Evolutionary conservation across 2,797 vertebrate genomes (phyloP), one percentile per base, ranked within the genome.

Genomic region (Huso huso): DNA sequence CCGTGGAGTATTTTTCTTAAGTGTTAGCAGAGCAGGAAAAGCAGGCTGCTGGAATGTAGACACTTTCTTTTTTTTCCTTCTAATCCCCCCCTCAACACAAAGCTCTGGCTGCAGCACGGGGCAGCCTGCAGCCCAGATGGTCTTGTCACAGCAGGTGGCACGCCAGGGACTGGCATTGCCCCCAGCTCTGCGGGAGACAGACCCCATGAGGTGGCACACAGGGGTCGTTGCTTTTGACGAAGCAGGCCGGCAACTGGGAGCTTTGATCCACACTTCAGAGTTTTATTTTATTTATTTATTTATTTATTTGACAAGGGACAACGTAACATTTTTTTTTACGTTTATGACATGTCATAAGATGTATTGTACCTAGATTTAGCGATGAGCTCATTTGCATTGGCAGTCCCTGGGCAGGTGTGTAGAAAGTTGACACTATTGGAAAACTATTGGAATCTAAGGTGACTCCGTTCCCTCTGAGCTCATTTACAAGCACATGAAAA

Each of bases 111-210:
- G 69, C 66, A 71, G 71, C 70, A 62, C 64, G 62, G 70, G 15
- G 63, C 23, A 50, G 74, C 81, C 82, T 88, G 84, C 74, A 73
- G 65, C 76, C 77, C 86, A 88, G 79, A 87, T 88, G 86, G 76
- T 77, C 76, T 68, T 67, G 76, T 78, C 77, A 77, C 65, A 37
- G 63, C 66, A 65, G 62, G 57, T 68, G 70, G 66, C 62, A 48
- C 2, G 78, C 73, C 80, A 71, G 77, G 77, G 74, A 75, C 72
- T 74, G 78, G 72, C 77, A 71, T 73, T 82, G 78, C 79, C 79
- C 75, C 75, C 49, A 64, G 37, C 37, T 37, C 37, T 37, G 37
- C 37, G 0, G 37, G 37, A 37, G 59, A 65, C 69, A 74, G 51
- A 49, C 11, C 12, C 37, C 6, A 2, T 7, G 49, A 9, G 64